Percentiles rank a stretch among this genome's conserved stretches.
These are phyloP conservation scores for Parnassius apollo DNA, from an alignment of 2,888 invertebrate species.

Conservation along the genomic window DNA sequence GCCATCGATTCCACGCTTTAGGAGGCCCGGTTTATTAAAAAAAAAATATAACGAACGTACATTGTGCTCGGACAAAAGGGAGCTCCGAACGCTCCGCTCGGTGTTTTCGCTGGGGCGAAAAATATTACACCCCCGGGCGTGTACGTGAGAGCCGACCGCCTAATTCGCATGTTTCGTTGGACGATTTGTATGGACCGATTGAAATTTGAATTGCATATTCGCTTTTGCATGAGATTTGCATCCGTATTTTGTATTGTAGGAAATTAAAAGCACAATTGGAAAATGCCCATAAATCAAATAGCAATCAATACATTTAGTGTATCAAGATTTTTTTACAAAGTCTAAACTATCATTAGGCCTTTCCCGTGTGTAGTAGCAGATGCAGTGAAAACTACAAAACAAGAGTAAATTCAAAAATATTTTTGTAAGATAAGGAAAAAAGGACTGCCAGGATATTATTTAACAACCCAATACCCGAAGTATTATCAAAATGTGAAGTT, in stretches of 20 bases:
- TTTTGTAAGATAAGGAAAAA: too few species aligned
- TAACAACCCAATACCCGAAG: too few species aligned
- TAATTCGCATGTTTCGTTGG: constrained; percentile 38
- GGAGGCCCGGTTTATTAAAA: constrained; percentile 51
- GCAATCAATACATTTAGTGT: too few species aligned
- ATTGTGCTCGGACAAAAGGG: constrained; percentile 36
- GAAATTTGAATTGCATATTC: constrained; percentile 46
- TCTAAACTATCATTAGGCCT: too few species aligned
- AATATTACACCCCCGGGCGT: constrained; percentile 77
- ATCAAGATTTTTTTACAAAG: too few species aligned
- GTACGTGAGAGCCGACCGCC: constrained; percentile 50
- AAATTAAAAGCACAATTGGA: too few species aligned
- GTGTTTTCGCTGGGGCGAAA: constrained; percentile 61
- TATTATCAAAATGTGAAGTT: too few species aligned
- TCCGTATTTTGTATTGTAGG: neutral
- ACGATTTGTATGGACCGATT: constrained; percentile 35
- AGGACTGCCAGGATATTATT: too few species aligned
- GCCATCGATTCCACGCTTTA: constrained; percentile 63
- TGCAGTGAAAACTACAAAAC: too few species aligned
- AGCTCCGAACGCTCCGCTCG: constrained; percentile 20
- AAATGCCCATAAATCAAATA: too few species aligned
- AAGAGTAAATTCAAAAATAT: too few species aligned
- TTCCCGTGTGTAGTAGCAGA: too few species aligned
- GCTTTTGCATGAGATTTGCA: constrained; percentile 43
- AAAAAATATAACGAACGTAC: constrained; percentile 21